Evolutionary conservation across 2,888 invertebrate genomes (phyloP).

Genomic region (Tenthredo distinguenda): DNA sequence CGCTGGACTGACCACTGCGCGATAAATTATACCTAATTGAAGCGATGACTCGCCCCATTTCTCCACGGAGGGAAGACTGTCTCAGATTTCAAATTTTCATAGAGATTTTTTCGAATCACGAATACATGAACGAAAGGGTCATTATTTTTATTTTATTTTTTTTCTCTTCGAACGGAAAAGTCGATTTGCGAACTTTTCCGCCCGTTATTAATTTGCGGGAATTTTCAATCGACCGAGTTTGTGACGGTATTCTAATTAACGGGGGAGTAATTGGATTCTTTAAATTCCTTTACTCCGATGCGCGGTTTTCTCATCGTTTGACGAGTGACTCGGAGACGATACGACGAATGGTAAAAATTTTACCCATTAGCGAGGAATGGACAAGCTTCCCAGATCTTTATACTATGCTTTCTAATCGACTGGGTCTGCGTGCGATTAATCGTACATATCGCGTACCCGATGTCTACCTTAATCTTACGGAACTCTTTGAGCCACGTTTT

Average conservation of each 20-base stretch:
- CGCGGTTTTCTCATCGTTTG: background rate
- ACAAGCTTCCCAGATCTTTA: background rate
- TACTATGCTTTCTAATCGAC: background rate
- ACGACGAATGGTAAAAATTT: background rate
- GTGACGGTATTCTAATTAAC: background rate
- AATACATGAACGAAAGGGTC: background rate
- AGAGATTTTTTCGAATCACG: background rate
- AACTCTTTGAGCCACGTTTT: slow-evolving; percentile 1
- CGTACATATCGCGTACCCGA: background rate
- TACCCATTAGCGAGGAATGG: background rate
- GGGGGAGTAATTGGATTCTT: background rate
- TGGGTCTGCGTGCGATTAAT: background rate
- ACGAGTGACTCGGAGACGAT: background rate
- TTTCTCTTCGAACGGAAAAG: background rate
- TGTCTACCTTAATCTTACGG: background rate
- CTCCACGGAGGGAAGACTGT: background rate
- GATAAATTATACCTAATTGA: background rate
- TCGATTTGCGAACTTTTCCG: background rate
- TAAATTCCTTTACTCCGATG: background rate
- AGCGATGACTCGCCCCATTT: background rate
- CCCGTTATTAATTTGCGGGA: background rate
- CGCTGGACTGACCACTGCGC: background rate
- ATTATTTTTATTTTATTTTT: background rate
- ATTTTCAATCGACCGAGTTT: background rate
- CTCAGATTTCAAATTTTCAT: background rate